Percentiles rank a stretch among this genome's conserved stretches.
Evolutionary conservation across 2,888 invertebrate species (phyloP).

Genomic region (Cynaeus angustus): DNA sequence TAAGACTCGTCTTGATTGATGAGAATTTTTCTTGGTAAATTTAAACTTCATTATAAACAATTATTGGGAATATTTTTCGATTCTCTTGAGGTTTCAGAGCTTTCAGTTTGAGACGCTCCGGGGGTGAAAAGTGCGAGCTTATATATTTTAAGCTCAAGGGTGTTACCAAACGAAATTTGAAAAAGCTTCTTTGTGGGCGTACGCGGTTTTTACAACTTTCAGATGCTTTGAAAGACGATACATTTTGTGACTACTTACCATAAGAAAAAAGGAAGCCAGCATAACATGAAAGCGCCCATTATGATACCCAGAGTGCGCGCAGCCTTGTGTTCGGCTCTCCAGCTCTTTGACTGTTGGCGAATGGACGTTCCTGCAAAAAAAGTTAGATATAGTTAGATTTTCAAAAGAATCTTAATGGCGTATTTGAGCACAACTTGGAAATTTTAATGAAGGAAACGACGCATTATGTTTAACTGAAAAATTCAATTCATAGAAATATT

Average conservation of each 20-base stretch:
- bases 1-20: constrained; percentile 38
- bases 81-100: constrained; percentile 12
- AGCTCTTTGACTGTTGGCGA: constrained; percentile 83
- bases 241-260: constrained; percentile 79
- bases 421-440: too few relatives aligned
- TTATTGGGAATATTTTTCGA: constrained; percentile 11
- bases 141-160: constrained; percentile 34
- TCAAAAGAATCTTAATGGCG: too few relatives aligned
- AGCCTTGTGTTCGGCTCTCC: constrained; percentile 93
- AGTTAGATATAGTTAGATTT: too few relatives aligned
- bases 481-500: too few relatives aligned
- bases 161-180: constrained; percentile 24
- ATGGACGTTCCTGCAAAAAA: constrained; percentile 78
- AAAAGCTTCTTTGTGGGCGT: constrained; percentile 25
- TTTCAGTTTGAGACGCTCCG: constrained; percentile 3
- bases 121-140: constrained; percentile 24
- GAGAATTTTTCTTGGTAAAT: constrained; percentile 19
- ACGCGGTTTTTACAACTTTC: constrained; percentile 23
- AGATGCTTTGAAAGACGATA: constrained; percentile 22
- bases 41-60: background rate
- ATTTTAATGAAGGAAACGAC: too few relatives aligned
- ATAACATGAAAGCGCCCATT: constrained; percentile 95
- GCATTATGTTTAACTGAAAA: too few relatives aligned
- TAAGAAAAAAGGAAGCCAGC: constrained; percentile 97
- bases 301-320: constrained; percentile 97